Base-by-base conservation (phyloP, 2,797 vertebrate species). In the Rhyacichthys aspro region DNA sequence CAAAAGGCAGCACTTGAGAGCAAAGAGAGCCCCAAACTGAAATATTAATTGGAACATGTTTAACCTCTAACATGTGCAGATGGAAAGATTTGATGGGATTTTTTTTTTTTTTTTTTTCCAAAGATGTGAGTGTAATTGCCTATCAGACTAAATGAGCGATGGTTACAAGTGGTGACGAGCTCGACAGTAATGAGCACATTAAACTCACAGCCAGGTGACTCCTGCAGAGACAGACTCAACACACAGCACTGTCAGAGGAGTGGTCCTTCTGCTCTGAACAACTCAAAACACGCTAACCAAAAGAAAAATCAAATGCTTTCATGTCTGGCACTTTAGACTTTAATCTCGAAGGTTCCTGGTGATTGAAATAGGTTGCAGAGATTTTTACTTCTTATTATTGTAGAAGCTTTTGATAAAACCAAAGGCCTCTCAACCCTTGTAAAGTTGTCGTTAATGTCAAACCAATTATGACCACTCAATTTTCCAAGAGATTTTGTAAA, bases 131-230 rank as follows among this genome's bases (percentile, higher is more conserved):
- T 11, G 33, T 52, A 52, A 52, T 17, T 52, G 48, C 48, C 33
- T 38, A 52, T 52, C 48, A 11, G 33, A 34, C 33, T 37, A 36
- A 52, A 52, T 52, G 48, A 52, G 15, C 34, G 16, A 37, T 17
- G 48, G n/a, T 15, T 10, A 8, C 1, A 18, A 47, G 45, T 32
- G 23, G 49, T 52, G 49, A 38, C 34, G 11, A 14, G 34, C 36
- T 34, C 49, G 11, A 1, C n/a, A 34, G 15, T 52, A 38, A 52
- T 52, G 49, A 52, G 34, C 16, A 12, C 10, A 34, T 16, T 34
- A 41, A 41, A 41, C n/a, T 41, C 4, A 36, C 47, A 34, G 32
- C 34, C 16, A 52, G 45, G 45, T 28, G 19, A 47, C 23, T 47
- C 45, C 34, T 17, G 34, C 48, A 11, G 48, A 52, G 49, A 49